Evolutionary conservation across 2,888 invertebrate species (phyloP).

Genomic region (Clivina fossor): DNA sequence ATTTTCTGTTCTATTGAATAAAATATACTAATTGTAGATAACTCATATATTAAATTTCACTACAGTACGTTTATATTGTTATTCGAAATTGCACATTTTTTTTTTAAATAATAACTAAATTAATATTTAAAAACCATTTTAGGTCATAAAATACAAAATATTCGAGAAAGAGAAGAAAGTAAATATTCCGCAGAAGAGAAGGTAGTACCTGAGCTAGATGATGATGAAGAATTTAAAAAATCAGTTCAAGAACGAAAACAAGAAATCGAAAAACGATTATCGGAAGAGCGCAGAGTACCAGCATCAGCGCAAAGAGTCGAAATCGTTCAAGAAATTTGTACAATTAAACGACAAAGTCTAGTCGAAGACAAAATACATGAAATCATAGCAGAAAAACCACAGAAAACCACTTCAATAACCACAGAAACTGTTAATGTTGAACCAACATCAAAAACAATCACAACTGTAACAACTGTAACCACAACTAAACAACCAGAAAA

Average conservation of each 20-base stretch:
- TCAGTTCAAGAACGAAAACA: constrained; percentile 76
- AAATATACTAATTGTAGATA: too few relatives aligned
- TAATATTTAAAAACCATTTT: constrained; percentile 5
- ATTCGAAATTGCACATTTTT: background rate
- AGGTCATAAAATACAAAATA: constrained; percentile 48
- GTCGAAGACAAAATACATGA: constrained; percentile 54
- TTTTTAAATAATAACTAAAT: background rate
- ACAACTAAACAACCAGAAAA: constrained; percentile 49
- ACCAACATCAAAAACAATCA: constrained; percentile 47
- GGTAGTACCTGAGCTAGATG: constrained; percentile 60
- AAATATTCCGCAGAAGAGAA: constrained; percentile 83
- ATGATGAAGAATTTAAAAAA: constrained; percentile 66
- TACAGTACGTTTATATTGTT: background rate
- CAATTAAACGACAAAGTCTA: constrained; percentile 67
- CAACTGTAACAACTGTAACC: constrained; percentile 58
- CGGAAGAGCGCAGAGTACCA: constrained; percentile 67
- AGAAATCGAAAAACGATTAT: constrained; percentile 73
- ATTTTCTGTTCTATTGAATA: too few relatives aligned
- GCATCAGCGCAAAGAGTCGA: constrained; percentile 74
- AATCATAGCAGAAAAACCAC: constrained; percentile 37
- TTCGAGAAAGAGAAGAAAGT: constrained; percentile 64
- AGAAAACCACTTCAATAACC: constrained; percentile 50
- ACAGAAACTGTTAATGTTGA: constrained; percentile 52
- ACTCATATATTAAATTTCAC: too few relatives aligned
- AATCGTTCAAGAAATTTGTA: constrained; percentile 71